Evolutionary conservation across 2,113 vertebrate genomes (phyloP), one percentile per base, ranked within the genome.

Genomic region (Morone chrysops): DNA sequence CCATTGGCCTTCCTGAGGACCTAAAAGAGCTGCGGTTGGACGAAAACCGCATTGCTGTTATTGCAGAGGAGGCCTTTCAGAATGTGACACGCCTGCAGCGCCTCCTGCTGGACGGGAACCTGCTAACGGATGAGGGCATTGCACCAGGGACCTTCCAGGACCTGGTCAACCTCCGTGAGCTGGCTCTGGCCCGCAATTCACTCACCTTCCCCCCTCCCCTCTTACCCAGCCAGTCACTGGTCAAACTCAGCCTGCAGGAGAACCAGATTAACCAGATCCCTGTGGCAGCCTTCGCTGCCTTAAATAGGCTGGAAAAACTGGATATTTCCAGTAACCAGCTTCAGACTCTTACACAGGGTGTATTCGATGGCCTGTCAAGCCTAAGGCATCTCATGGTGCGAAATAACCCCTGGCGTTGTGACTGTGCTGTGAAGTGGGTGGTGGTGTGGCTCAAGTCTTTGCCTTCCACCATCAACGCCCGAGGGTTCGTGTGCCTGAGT

Each of bases 351-450:
- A 95, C 96, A 17, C 96, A 95, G 87, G 98, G 98, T 8, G 97
- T 98, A 72, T 99, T 99, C 40, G 96, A 98, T 75, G 96, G 96
- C 50, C 95, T 99, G 83, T 93, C 94, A 31, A 97, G 94, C 90
- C 93, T 99, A 54, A 97, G 93, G 90, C 96, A 98, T 74, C 97
- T 99, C 89, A 97, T 96, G 16, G 97, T 97, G 72, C 94, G 98
- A 59, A 98, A 96, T 92, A 99, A 99, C 91, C 97, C 96, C 5
- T 99, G 98, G 98, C 94, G 95, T 56, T 99, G 98, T 70, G 97
- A 99, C 94, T 99, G 98, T 89, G 89, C 95, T 50, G 96, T 99
- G n/a, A 97, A 97, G 14, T 99, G 98, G 98, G 97, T 99, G 90
- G 97, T 97, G 2, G 96, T 97, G 75, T 99, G 98, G 98, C 97